These are phyloP conservation scores for Orthosia cruda DNA, from an alignment of 2,888 invertebrate genomes.

Conservation along the genomic window DNA sequence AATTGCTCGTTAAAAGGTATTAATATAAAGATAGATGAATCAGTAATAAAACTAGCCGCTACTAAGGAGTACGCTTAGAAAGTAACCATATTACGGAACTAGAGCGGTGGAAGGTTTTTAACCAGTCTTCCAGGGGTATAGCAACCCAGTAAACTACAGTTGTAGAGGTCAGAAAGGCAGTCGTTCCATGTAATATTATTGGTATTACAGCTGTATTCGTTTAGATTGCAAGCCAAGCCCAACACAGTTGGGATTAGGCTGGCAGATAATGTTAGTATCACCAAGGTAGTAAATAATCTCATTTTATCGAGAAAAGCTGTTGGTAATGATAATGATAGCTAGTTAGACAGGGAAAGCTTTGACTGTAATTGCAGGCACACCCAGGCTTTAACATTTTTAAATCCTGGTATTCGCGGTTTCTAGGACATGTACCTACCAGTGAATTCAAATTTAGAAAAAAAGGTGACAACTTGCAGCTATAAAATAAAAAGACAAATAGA, in stretches of 20 bases:
- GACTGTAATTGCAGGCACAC: constrained; percentile 1
- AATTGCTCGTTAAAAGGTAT: no score
- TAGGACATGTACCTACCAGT: neutral
- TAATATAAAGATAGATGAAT: no score
- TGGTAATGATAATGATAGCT: constrained; percentile 13
- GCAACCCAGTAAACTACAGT: no score
- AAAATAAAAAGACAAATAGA: neutral
- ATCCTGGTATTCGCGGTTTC: neutral
- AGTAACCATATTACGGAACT: no score
- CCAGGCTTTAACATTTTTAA: neutral
- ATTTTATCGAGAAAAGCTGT: constrained; percentile 21
- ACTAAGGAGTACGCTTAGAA: no score
- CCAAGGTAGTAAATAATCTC: neutral
- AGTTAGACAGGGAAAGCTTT: neutral
- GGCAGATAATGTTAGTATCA: neutral
- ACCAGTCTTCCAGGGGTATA: neutral
- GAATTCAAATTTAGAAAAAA: neutral
- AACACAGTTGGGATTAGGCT: neutral
- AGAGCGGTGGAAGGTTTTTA: no score
- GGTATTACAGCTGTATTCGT: neutral
- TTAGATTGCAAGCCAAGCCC: neutral
- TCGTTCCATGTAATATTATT: neutral
- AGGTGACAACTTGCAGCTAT: neutral
- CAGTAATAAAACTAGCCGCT: no score
- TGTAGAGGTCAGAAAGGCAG: neutral